Evolutionary conservation across 2,888 invertebrate species (phyloP).

Genomic region (Polia nebulosa): DNA sequence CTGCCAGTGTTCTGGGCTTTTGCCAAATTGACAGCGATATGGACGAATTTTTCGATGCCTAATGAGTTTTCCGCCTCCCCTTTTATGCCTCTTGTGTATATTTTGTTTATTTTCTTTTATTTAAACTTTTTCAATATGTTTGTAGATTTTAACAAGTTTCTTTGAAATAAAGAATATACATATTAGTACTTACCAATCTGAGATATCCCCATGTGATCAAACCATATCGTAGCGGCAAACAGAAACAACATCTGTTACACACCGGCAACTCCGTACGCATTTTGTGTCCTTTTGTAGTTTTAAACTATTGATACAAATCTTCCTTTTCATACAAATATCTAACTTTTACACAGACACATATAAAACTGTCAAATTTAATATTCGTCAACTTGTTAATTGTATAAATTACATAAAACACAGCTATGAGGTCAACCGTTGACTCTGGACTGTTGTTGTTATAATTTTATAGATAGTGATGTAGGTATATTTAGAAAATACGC

Average conservation of each 20-base stretch:
- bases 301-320: not conserved
- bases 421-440: slow-evolving; percentile 5
- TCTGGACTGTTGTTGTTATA: slow-evolving; percentile 23
- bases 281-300: slow-evolving; percentile 14
- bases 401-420: slow-evolving; percentile 5
- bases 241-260: slow-evolving; percentile 65
- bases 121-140: no score
- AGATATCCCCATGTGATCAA: slow-evolving; percentile 66
- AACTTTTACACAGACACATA: not conserved
- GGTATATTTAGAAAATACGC: not conserved
- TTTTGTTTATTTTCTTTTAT: no score
- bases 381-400: not conserved
- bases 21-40: no score
- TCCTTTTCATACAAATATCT: not conserved
- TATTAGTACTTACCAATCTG: slow-evolving; percentile 56
- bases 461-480: not conserved
- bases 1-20: no score
- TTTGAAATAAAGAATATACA: not conserved
- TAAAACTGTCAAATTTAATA: not conserved
- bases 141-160: not conserved
- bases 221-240: slow-evolving; percentile 66
- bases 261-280: slow-evolving; percentile 64
- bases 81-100: no score
- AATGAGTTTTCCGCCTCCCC: no score
- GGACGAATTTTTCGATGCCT: no score